phyloP scores from a whole-genome alignment of 2,113 vertebrate species.

The Scolopax mira region DNA sequence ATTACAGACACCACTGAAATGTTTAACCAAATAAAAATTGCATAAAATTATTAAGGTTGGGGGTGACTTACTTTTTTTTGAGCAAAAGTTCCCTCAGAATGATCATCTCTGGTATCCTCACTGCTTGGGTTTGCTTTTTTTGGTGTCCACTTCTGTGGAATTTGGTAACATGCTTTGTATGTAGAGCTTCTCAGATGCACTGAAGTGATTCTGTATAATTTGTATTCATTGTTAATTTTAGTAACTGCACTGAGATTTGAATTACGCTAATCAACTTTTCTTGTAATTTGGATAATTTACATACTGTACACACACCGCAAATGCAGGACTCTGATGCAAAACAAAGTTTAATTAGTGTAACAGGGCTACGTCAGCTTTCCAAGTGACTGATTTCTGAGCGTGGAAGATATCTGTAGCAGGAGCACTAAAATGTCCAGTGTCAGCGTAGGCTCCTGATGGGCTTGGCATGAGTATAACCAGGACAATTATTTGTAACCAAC shows the following conservation, averaged over 20 bases:
- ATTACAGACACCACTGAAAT: not conserved
- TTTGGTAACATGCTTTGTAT: slow-evolving; percentile 10
- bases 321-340: slow-evolving; percentile 70
- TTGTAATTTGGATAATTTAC: slow-evolving; percentile 74
- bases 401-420: not conserved
- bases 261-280: slow-evolving; percentile 74
- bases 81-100: not conserved
- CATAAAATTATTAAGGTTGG: not conserved
- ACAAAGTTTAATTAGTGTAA: slow-evolving; percentile 75
- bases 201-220: slow-evolving; percentile 57
- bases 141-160: slow-evolving; percentile 22
- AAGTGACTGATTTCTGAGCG: slow-evolving; percentile 18
- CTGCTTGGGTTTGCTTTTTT: slow-evolving; percentile 6
- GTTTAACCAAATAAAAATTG: not conserved
- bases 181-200: slow-evolving; percentile 9
- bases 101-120: not conserved
- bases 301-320: slow-evolving; percentile 72
- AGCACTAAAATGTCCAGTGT: not conserved
- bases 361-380: slow-evolving; percentile 50
- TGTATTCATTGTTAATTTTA: slow-evolving; percentile 75
- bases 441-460: fast-evolving
- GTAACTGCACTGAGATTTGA: slow-evolving; percentile 68
- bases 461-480: not conserved
- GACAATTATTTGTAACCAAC: not conserved
- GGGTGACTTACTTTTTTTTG: not conserved